A percentile compares a stretch with the other conserved stretches of the same genome.
Conservation (phyloP, 2,888 invertebrate species). For the Lathronympha strigana region DNA sequence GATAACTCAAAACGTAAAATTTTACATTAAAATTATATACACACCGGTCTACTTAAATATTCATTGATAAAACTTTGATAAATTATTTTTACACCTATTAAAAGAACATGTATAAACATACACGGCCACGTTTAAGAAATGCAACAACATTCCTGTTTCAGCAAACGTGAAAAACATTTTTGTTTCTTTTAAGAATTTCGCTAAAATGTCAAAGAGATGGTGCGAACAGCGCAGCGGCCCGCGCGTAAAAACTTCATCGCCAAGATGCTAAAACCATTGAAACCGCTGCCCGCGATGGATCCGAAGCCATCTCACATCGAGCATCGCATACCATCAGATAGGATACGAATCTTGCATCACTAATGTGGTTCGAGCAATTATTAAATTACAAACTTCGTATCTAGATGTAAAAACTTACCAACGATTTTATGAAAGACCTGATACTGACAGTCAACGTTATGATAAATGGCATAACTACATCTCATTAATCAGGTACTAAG, state of each 20-base stretch:
- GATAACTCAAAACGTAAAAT: neutral
- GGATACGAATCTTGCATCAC: conserved; percentile 59
- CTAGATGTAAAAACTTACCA: conserved; percentile 56
- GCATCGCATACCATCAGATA: conserved; percentile 55
- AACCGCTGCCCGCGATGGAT: conserved; percentile 25
- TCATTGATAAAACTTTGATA: conserved; percentile 13
- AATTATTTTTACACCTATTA: conserved; percentile 33
- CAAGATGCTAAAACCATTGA: conserved; percentile 37
- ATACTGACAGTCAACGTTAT: conserved; percentile 42
- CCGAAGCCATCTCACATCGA: conserved; percentile 43
- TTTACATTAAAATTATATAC: neutral
- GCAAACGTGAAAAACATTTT: conserved; percentile 65
- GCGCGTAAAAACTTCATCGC: conserved; percentile 70
- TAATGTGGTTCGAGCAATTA: conserved; percentile 62
- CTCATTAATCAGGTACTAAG: conserved; percentile 38
- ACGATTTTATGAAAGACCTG: conserved; percentile 46
- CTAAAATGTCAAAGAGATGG: conserved; percentile 69
- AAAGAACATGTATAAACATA: conserved; percentile 51
- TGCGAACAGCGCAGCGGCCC: conserved; percentile 71
- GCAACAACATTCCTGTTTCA: conserved; percentile 57
- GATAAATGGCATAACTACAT: conserved; percentile 46
- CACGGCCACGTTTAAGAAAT: conserved; percentile 58
- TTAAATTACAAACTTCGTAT: conserved; percentile 58
- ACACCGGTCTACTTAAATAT: too few species aligned
- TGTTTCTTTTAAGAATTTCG: conserved; percentile 64